These are phyloP conservation scores for Fratercula arctica DNA, from an alignment of 2,797 vertebrate species.

Conservation along the genomic window DNA sequence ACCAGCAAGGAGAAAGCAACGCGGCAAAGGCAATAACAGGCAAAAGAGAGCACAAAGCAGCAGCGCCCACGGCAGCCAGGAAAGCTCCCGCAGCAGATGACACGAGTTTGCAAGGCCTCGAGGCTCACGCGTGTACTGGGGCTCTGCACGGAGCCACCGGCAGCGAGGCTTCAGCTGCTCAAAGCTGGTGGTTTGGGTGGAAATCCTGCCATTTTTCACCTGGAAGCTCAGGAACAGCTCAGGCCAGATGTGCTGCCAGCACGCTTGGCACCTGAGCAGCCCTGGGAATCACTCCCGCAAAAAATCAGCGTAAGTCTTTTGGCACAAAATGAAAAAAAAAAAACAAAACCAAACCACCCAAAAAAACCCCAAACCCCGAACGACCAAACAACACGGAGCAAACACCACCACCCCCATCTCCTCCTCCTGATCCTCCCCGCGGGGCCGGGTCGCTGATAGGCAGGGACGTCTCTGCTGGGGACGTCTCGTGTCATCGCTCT, in stretches of 20 bases:
- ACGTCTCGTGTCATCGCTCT: conserved; percentile 28
- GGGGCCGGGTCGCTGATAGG: conserved; percentile 24
- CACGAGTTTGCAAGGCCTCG: fast-evolving
- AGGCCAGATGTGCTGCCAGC: neutral
- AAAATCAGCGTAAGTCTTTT: neutral
- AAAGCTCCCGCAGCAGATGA: fast-evolving
- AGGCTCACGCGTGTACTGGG: fast-evolving
- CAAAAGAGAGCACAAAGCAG: neutral
- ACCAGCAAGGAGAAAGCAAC: neutral
- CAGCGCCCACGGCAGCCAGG: fast-evolving
- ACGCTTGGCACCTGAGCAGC: neutral
- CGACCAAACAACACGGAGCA: neutral
- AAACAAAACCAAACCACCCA: neutral
- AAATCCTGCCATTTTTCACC: neutral
- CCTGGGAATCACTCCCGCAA: neutral
- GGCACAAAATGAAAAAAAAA: neutral
- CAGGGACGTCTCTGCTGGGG: conserved; percentile 63
- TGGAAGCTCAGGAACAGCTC: neutral
- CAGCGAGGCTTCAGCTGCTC: neutral
- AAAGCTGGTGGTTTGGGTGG: neutral
- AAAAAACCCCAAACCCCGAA: neutral
- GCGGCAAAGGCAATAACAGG: fast-evolving
- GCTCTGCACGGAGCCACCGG: neutral
- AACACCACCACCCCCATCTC: neutral
- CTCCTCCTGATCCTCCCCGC: conserved; percentile 8